These are phyloP conservation scores for Buteo buteo DNA, from an alignment of 2,113 vertebrate species.

Conservation along the genomic window DNA sequence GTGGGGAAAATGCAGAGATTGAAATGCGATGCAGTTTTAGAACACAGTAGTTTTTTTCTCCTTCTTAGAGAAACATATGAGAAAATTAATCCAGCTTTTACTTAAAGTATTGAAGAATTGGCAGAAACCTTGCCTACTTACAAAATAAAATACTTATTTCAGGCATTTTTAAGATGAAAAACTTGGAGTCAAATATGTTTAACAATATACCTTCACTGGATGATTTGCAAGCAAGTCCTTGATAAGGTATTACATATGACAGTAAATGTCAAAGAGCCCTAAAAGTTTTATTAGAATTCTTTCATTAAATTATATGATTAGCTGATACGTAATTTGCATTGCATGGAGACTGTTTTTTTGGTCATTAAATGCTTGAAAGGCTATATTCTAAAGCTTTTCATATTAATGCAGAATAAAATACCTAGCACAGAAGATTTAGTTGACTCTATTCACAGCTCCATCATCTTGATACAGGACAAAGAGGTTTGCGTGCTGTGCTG, in stretches of 20 bases:
- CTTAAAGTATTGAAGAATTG: background rate
- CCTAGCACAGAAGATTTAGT: background rate
- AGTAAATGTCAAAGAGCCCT: background rate
- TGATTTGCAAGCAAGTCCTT: background rate
- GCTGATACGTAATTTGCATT: background rate
- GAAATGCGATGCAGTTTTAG: background rate
- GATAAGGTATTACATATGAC: background rate
- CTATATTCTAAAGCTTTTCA: background rate
- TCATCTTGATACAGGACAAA: background rate
- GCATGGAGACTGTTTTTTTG: background rate
- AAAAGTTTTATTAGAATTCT: background rate
- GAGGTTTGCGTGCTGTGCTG: background rate
- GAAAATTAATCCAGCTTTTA: background rate
- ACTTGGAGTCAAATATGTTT: background rate
- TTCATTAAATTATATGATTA: background rate
- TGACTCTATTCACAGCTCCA: background rate
- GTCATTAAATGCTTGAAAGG: background rate
- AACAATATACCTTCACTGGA: background rate
- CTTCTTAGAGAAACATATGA: background rate
- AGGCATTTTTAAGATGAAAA: background rate
- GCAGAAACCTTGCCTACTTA: background rate
- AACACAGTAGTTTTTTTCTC: background rate
- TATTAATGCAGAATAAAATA: background rate
- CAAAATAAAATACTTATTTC: background rate
- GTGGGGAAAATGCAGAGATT: background rate